Evolutionary conservation across 2,113 vertebrate genomes (phyloP), one percentile per base, ranked within the genome.

Genomic region (Nycticebus coucang): DNA sequence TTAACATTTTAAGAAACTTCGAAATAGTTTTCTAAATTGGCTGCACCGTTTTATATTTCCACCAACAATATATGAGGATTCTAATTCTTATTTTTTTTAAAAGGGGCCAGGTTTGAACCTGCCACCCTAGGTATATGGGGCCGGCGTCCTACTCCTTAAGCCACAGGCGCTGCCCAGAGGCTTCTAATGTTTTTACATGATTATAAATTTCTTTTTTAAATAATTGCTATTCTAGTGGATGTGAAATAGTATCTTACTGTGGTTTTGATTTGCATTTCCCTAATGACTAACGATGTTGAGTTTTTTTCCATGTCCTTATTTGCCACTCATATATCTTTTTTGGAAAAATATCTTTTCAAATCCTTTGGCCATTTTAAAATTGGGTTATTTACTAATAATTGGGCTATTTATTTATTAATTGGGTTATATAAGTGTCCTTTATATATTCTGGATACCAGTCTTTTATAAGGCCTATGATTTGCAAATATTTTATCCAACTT

Each of bases 231-330:
- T 87, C 26, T 83, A 50, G 62, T 62, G 62, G 24, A 50, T 74
- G 50, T 74, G 62, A 94, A 26, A 33, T 68, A 41, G 59, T 15
- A 81, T 66, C 53, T 85, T 35, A 24, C 5, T 74, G 71, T 75
- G 77, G 45, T 92, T 95, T 92, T 62, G 50, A 87, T 80, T 83
- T 74, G 33, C 13, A 68, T 66, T 92, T 94, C 15, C 5, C 17
- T 60, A 55, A 77, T 62, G 71, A 75, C 22, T 50, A 71, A n/a
- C 79, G 22, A 41, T 33, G 17, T 10, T 41, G 60, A 78, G 13
- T 13, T 55, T n/a, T 91, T 86, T 50, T 59, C 84, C 50, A 13
- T 28, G 55, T 50, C 7, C 13, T 66, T 95, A 45, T 6, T 64
- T n/a, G 55, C 12, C 33, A 74, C 72, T 86, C 26, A 21, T 37